A percentile compares a stretch with the other conserved stretches of the same genome.
Evolutionary conservation across 2,888 invertebrate species (phyloP).

Genomic region (Cosmorhoe ocellata): DNA sequence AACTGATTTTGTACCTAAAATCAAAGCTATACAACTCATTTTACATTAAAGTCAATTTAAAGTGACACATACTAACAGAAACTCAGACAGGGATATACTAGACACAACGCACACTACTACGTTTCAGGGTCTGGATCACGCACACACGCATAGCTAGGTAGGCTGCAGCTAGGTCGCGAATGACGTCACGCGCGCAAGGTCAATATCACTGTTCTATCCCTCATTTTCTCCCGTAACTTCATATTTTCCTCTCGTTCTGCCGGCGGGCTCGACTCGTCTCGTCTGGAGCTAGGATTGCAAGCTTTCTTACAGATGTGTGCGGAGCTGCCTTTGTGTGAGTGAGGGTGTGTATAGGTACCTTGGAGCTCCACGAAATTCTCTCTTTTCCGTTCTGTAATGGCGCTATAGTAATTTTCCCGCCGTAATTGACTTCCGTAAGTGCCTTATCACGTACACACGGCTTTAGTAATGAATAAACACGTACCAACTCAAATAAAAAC

Average conservation of each 20-base stretch:
- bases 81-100: slow-evolving; percentile 15
- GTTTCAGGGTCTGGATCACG: slow-evolving; percentile 78
- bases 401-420: slow-evolving; percentile 28
- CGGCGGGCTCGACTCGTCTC: slow-evolving; percentile 56
- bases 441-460: background rate
- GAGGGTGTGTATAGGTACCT: slow-evolving; percentile 29
- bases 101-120: slow-evolving; percentile 36
- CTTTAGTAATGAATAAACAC: too few species aligned
- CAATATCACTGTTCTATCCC: slow-evolving; percentile 68
- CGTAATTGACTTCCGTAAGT: slow-evolving; percentile 16
- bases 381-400: slow-evolving; percentile 31
- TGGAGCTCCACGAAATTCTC: slow-evolving; percentile 27
- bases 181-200: slow-evolving; percentile 83
- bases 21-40: background rate
- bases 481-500: too few species aligned
- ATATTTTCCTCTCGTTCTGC: slow-evolving; percentile 44
- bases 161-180: slow-evolving; percentile 83
- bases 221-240: slow-evolving; percentile 40
- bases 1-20: background rate
- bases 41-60: background rate
- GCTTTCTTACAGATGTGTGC: slow-evolving; percentile 18
- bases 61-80: background rate
- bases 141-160: slow-evolving; percentile 57
- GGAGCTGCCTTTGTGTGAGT: slow-evolving; percentile 11
- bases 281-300: slow-evolving; percentile 70